These are phyloP conservation scores for Ovibos moschatus DNA, from an alignment of 2,113 vertebrate species.

Conservation along the genomic window DNA sequence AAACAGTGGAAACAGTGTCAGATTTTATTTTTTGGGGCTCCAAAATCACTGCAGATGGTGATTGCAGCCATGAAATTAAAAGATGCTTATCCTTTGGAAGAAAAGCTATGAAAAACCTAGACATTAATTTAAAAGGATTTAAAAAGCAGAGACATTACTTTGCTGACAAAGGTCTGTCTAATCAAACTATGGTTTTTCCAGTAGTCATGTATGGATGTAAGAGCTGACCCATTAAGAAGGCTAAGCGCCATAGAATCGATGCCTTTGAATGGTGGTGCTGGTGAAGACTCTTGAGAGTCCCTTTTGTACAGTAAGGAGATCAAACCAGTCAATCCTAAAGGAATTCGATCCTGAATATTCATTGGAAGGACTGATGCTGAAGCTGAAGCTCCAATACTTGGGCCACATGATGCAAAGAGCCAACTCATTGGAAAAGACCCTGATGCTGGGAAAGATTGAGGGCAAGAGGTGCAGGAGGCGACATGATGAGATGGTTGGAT, in stretches of 20 bases:
- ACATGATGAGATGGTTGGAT: not conserved
- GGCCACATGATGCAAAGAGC: not conserved
- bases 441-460: not conserved
- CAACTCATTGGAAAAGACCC: not conserved
- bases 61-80: not conserved
- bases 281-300: not conserved
- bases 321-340: not conserved
- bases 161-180: not conserved
- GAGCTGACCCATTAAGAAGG: not conserved
- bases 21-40: not conserved
- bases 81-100: not conserved
- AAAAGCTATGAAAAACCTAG: not conserved
- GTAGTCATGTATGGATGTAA: not conserved
- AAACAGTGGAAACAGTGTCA: not conserved
- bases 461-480: not conserved
- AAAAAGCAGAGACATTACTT: not conserved
- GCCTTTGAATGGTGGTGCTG: not conserved
- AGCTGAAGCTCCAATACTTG: not conserved
- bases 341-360: not conserved
- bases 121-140: not conserved
- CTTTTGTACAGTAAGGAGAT: not conserved
- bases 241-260: fast-evolving
- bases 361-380: not conserved
- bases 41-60: not conserved
- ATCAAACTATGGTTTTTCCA: not conserved